Percentiles rank a stretch among this genome's conserved stretches.
Conservation (phyloP, 2,113 vertebrate genomes). For the Sceloporus tristichus region DNA sequence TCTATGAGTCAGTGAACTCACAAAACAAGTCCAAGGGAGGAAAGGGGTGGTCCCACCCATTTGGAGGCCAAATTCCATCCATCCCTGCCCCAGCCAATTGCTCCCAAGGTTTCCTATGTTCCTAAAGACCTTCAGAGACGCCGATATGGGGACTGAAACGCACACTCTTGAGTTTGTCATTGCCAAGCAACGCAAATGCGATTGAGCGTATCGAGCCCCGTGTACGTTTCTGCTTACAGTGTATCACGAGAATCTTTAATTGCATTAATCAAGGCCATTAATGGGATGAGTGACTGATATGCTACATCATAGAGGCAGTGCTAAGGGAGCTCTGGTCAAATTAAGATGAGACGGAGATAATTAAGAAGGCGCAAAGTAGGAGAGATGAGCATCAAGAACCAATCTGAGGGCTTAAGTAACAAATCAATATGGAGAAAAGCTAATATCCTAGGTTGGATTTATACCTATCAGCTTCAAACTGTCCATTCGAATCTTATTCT, state of each 20-base stretch:
- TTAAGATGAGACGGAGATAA: conserved; percentile 75
- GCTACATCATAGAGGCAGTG: conserved; percentile 60
- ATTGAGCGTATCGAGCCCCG: conserved; percentile 11
- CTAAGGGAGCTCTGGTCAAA: conserved; percentile 64
- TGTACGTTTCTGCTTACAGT: conserved; percentile 44
- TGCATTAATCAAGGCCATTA: conserved; percentile 68
- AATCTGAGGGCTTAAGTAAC: conserved; percentile 56
- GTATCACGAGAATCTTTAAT: conserved; percentile 65
- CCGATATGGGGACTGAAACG: neutral
- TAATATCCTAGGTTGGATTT: conserved; percentile 52
- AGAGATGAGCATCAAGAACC: conserved; percentile 54
- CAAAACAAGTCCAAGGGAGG: no score
- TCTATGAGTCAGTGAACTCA: no score
- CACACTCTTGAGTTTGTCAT: neutral
- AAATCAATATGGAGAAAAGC: conserved; percentile 44
- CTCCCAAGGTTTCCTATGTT: no score
- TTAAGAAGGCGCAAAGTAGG: conserved; percentile 62
- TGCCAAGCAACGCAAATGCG: conserved; percentile 42
- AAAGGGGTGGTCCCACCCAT: no score
- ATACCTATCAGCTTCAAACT: neutral
- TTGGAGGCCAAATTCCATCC: no score
- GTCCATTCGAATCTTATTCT: neutral
- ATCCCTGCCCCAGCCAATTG: no score
- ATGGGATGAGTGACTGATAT: conserved; percentile 65
- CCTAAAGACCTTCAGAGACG: neutral